phyloP scores from a whole-genome alignment of 2,113 vertebrate genomes.

The Hyperopisus bebe region DNA sequence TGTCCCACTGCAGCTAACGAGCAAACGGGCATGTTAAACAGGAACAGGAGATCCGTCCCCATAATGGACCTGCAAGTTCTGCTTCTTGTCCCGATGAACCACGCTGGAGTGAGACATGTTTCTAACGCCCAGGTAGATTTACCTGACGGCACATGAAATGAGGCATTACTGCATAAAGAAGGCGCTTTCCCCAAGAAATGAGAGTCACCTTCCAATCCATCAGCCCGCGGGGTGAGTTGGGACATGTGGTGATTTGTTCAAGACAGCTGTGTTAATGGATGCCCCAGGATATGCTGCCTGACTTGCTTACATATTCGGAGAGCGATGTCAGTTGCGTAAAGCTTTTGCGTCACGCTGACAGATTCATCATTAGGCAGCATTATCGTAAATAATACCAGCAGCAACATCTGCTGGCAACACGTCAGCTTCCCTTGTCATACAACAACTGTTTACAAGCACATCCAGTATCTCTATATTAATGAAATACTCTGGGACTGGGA shows the following conservation, averaged over 20 bases:
- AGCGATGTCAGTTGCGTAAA: background rate
- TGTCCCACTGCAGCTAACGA: background rate
- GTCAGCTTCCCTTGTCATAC: background rate
- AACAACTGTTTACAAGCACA: background rate
- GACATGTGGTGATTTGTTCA: background rate
- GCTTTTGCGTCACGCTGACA: background rate
- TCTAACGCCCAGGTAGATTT: background rate
- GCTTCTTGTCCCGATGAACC: background rate
- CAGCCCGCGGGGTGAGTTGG: background rate
- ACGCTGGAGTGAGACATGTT: background rate
- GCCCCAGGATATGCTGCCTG: background rate
- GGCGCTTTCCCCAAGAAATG: background rate
- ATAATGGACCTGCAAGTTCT: background rate
- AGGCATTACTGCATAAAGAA: background rate
- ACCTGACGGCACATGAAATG: background rate
- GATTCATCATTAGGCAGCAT: background rate
- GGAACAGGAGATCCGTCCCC: background rate
- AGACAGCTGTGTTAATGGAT: constrained; percentile 1
- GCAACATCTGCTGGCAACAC: background rate
- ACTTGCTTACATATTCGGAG: background rate
- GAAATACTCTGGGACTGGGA: background rate
- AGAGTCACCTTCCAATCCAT: background rate
- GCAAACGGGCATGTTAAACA: background rate
- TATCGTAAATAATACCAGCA: background rate
- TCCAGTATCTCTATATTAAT: background rate